Evolutionary conservation across 2,888 invertebrate species (phyloP).

Genomic region (Orthosia gothica): DNA sequence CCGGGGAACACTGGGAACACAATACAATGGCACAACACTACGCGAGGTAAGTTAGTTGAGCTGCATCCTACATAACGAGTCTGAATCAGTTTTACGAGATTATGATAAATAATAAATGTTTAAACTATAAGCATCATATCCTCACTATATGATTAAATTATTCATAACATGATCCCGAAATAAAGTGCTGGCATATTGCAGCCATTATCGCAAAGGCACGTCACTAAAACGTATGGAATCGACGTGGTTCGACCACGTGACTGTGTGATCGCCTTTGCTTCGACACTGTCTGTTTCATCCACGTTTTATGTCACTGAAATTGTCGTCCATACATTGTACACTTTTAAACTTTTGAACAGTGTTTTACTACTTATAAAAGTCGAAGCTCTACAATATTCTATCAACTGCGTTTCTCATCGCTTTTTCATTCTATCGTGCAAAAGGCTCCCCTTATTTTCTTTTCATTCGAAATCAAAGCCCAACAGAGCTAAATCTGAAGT

Average conservation of each 20-base stretch:
- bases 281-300: not conserved
- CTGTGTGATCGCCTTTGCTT: not conserved
- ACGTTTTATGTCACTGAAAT: not conserved
- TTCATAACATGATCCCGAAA: conserved; percentile 21
- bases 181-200: conserved; percentile 22
- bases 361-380: not conserved
- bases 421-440: conserved; percentile 4
- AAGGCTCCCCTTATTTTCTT: conserved; percentile 6
- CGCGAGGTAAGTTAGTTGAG: conserved; percentile 7
- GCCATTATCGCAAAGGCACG: conserved; percentile 4
- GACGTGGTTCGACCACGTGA: not conserved
- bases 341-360: not conserved
- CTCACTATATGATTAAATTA: conserved; percentile 20
- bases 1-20: conserved; percentile 23
- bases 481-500: not conserved
- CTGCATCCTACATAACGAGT: conserved; percentile 29
- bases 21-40: conserved; percentile 1
- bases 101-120: conserved; percentile 23
- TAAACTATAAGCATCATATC: not conserved
- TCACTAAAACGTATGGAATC: conserved; percentile 11
- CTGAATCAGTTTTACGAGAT: conserved; percentile 19
- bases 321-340: not conserved
- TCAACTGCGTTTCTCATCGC: not conserved
- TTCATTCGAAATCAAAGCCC: conserved; percentile 14
- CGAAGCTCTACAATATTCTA: not conserved